Evolutionary conservation across 2,113 vertebrate species (phyloP).

Genomic region (Coryphaenoides rupestris): DNA sequence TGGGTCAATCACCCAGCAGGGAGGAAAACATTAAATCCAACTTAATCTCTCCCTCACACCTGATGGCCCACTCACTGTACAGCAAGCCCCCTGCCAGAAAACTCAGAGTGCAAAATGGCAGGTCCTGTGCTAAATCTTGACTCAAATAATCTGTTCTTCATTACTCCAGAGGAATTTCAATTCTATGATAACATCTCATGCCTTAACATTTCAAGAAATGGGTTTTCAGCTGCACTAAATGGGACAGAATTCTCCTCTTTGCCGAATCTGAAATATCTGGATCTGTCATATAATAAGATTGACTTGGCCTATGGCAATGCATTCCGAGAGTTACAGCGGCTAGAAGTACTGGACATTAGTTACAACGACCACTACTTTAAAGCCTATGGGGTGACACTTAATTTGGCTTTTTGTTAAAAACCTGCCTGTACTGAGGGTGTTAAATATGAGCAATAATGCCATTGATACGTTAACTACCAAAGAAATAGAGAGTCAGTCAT

Average conservation of each 20-base stretch:
- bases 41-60: not conserved
- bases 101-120: slow-evolving; percentile 63
- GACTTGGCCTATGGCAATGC: slow-evolving; percentile 62
- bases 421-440: slow-evolving; percentile 59
- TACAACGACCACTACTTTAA: slow-evolving; percentile 77
- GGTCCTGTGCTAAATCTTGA: slow-evolving; percentile 76
- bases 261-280: slow-evolving; percentile 69
- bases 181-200: slow-evolving; percentile 68
- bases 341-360: slow-evolving; percentile 74
- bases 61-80: not conserved
- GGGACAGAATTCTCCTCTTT: slow-evolving; percentile 66
- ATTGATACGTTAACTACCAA: slow-evolving; percentile 77
- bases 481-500: slow-evolving; percentile 61
- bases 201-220: slow-evolving; percentile 80
- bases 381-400: slow-evolving; percentile 69
- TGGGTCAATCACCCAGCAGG: fast-evolving
- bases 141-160: slow-evolving; percentile 79
- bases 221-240: slow-evolving; percentile 59
- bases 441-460: slow-evolving; percentile 68
- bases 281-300: slow-evolving; percentile 66
- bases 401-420: slow-evolving; percentile 71
- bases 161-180: slow-evolving; percentile 66
- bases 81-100: slow-evolving; percentile 13
- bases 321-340: slow-evolving; percentile 59
- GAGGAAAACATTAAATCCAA: slow-evolving; percentile 1